phyloP scores from a whole-genome alignment of 2,797 vertebrate genomes.

The Trachurus trachurus region DNA sequence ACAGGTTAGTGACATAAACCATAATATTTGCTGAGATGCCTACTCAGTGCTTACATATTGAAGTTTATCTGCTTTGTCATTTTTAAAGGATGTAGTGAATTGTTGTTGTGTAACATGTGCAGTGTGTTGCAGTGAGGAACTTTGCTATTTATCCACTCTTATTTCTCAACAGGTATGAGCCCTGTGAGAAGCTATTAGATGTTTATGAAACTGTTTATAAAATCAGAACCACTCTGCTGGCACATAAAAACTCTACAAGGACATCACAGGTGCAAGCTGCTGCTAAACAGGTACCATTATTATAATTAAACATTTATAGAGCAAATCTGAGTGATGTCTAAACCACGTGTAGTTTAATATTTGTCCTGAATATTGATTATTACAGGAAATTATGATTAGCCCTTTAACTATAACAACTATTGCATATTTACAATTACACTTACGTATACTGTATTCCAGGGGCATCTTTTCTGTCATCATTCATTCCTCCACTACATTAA shows the following conservation, averaged over 20 bases:
- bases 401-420: background rate
- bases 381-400: background rate
- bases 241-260: conserved; percentile 81
- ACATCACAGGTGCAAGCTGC: conserved; percentile 72
- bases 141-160: conserved; percentile 25
- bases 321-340: background rate
- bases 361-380: conserved; percentile 2
- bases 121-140: background rate
- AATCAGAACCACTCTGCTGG: conserved; percentile 84
- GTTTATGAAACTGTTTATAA: conserved; percentile 88
- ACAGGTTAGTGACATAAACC: conserved; percentile 75
- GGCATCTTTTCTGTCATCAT: background rate
- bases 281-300: conserved; percentile 81
- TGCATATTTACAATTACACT: too few species aligned
- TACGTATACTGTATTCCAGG: background rate
- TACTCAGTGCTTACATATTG: background rate
- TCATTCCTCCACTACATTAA: background rate
- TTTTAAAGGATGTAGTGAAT: background rate
- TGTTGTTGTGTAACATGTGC: background rate
- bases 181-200: conserved; percentile 85
- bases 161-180: conserved; percentile 80
- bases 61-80: background rate
- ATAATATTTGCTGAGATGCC: background rate
- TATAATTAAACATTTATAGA: background rate
- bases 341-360: background rate